Evolutionary conservation across 2,888 invertebrate species (phyloP).

Genomic region (Cephalotes varians): DNA sequence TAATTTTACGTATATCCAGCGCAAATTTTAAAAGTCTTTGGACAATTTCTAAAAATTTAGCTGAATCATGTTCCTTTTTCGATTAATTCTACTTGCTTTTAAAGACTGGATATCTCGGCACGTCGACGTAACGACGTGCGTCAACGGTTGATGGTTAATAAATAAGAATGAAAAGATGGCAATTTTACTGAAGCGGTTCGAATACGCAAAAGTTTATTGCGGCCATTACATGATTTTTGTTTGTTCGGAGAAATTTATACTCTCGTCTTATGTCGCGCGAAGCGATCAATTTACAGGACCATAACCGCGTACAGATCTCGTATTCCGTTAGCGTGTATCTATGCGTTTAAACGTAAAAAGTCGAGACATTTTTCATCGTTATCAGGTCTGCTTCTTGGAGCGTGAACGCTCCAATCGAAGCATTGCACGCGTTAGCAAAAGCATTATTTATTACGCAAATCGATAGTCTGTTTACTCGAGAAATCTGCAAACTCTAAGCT

Average conservation of each 20-base stretch:
- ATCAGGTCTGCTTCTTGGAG: slow-evolving; percentile 50
- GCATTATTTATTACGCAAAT: slow-evolving; percentile 50
- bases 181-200: slow-evolving; percentile 9
- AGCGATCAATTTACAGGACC: slow-evolving; percentile 44
- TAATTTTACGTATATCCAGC: background rate
- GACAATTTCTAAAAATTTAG: background rate
- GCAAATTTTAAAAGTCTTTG: background rate
- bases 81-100: background rate
- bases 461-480: slow-evolving; percentile 29
- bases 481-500: slow-evolving; percentile 18
- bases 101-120: background rate
- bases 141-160: slow-evolving; percentile 7
- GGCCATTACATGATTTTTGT: slow-evolving; percentile 34
- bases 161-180: slow-evolving; percentile 6
- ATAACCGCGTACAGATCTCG: background rate
- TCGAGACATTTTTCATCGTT: slow-evolving; percentile 53
- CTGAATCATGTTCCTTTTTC: background rate
- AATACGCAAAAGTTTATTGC: slow-evolving; percentile 34
- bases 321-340: slow-evolving; percentile 50
- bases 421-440: slow-evolving; percentile 22
- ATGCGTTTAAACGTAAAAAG: slow-evolving; percentile 33
- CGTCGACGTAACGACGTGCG: background rate
- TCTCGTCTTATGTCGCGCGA: slow-evolving; percentile 39
- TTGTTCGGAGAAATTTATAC: slow-evolving; percentile 39
- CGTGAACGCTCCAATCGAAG: slow-evolving; percentile 45